Percentiles rank a stretch among this genome's conserved stretches.
These are phyloP conservation scores for Pterophyllum scalare DNA, from an alignment of 2,113 vertebrate genomes.

Conservation along the genomic window DNA sequence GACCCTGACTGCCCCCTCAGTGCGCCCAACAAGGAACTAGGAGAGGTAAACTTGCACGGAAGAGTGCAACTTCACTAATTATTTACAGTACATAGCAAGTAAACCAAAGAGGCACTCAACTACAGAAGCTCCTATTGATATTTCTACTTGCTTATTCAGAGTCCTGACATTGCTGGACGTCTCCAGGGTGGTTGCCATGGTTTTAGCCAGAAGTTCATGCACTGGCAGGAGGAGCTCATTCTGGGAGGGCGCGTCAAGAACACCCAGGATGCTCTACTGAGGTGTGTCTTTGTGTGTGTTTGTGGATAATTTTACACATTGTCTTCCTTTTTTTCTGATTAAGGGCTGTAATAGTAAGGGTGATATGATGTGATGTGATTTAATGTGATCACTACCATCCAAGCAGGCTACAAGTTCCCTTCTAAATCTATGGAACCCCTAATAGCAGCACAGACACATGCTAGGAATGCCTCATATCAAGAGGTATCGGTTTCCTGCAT, in stretches of 20 bases:
- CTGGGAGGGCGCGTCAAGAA: slow-evolving; percentile 89
- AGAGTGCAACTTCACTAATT: neutral
- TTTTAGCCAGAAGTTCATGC: slow-evolving; percentile 98
- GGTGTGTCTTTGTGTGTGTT: slow-evolving; percentile 84
- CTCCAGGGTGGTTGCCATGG: slow-evolving; percentile 94
- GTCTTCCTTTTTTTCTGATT: neutral
- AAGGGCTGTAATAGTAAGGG: neutral
- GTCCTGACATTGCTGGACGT: slow-evolving; percentile 85
- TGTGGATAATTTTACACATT: neutral
- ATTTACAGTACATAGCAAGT: neutral
- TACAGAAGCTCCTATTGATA: neutral
- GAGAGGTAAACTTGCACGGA: slow-evolving; percentile 69
- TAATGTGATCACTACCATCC: slow-evolving; percentile 1
- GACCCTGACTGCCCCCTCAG: slow-evolving; percentile 92
- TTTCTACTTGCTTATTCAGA: slow-evolving; percentile 73
- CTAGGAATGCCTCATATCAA: slow-evolving; percentile 69
- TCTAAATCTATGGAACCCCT: slow-evolving; percentile 62
- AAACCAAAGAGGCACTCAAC: neutral
- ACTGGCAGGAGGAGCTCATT: slow-evolving; percentile 98
- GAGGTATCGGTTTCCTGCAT: slow-evolving; percentile 71
- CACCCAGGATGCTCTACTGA: slow-evolving; percentile 87
- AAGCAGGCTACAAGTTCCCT: slow-evolving; percentile 28
- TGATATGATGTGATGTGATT: neutral
- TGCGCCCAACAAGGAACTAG: slow-evolving; percentile 89
- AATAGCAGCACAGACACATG: slow-evolving; percentile 56